Conservation (phyloP, 2,888 invertebrate species). For the Andrena fulva region DNA sequence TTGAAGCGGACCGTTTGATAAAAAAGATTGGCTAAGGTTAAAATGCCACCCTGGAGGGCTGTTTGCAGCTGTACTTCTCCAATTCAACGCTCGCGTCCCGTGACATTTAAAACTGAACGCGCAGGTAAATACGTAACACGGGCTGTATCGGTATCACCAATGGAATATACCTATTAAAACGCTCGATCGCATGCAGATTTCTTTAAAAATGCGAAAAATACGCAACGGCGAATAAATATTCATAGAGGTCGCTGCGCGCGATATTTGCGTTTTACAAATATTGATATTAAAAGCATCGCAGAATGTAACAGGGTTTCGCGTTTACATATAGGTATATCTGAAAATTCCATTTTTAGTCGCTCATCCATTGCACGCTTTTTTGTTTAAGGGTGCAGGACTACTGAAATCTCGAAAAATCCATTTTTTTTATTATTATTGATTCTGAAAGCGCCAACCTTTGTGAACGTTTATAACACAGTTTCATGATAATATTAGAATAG, state of each 20-base stretch:
- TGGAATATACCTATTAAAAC: slow-evolving; percentile 23
- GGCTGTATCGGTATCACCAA: slow-evolving; percentile 10
- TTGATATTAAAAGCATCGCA: not conserved
- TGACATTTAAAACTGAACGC: not conserved
- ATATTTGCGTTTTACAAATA: slow-evolving; percentile 30
- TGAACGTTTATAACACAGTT: too few species aligned
- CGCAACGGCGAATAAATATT: slow-evolving; percentile 22
- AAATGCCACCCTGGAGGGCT: slow-evolving; percentile 5
- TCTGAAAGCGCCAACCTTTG: too few species aligned
- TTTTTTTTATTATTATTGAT: too few species aligned
- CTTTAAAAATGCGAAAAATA: not conserved
- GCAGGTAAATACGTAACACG: not conserved
- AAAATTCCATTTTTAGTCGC: too few species aligned
- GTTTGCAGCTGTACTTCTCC: not conserved
- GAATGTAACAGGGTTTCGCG: not conserved
- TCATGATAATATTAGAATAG: too few species aligned
- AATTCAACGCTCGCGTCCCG: not conserved
- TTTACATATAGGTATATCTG: not conserved
- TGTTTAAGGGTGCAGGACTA: too few species aligned
- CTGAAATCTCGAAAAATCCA: too few species aligned
- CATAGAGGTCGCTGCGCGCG: not conserved
- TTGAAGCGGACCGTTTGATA: slow-evolving; percentile 52
- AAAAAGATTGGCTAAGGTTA: slow-evolving; percentile 17
- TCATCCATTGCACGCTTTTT: too few species aligned
- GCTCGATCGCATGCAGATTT: slow-evolving; percentile 4